Percentiles rank a stretch among this genome's conserved stretches.
Evolutionary conservation across 64 coral and sea anemone genomes (phyloP).

Genomic region (Porites lutea): DNA sequence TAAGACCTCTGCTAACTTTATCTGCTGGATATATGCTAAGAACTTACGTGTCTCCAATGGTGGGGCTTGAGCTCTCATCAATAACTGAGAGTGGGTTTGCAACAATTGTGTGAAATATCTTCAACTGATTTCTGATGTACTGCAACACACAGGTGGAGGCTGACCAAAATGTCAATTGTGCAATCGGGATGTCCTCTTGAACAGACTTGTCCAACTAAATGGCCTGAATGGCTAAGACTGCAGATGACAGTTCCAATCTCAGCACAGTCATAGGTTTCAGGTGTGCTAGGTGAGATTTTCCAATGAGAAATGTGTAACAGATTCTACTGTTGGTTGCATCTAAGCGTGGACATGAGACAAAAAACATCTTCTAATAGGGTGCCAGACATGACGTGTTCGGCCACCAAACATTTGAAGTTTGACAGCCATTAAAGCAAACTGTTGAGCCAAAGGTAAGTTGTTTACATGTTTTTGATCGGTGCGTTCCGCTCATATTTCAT

Average conservation of each 20-base stretch:
- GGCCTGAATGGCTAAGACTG: conserved; percentile 10
- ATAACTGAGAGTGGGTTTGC: conserved; percentile 11
- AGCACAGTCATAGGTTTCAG: conserved; percentile 46
- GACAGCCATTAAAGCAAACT: no score
- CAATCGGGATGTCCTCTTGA: not conserved
- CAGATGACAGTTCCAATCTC: conserved; percentile 38
- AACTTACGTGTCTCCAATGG: conserved; percentile 33
- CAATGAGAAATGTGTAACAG: no score
- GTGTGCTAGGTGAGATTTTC: conserved; percentile 50
- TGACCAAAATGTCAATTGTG: conserved; percentile 3
- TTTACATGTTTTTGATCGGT: no score
- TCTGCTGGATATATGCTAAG: conserved; percentile 33
- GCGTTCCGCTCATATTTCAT: no score
- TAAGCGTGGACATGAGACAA: no score
- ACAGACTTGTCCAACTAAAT: not conserved
- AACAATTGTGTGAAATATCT: conserved; percentile 6
- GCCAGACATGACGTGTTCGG: no score
- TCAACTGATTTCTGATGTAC: conserved; percentile 53
- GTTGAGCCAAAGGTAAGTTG: no score
- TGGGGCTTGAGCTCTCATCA: not conserved
- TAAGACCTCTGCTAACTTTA: conserved; percentile 39
- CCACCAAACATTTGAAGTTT: no score
- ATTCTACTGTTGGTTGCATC: no score
- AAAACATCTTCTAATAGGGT: no score
- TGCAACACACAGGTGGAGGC: not conserved